Conservation (phyloP, 2,113 vertebrate species). For the Callipepla californica region DNA sequence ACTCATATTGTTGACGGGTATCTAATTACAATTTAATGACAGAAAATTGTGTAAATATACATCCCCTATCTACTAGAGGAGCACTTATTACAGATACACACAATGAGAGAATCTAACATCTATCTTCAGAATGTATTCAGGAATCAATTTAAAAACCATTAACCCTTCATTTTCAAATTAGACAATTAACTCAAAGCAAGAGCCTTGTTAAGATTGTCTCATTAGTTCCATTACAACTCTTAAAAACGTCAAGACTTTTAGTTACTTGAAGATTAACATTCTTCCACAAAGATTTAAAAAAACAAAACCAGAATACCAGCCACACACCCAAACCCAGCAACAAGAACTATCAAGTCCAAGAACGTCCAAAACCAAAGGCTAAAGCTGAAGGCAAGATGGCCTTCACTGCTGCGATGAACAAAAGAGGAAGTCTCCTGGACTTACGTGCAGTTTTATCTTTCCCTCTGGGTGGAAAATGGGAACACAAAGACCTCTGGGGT, state of each 20-base stretch:
- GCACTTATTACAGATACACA: neutral
- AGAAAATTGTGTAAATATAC: slow-evolving; percentile 49
- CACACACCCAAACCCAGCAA: neutral
- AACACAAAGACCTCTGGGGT: too few relatives aligned
- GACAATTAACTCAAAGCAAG: neutral
- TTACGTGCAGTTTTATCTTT: too few relatives aligned
- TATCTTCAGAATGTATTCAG: neutral
- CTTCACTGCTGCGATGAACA: too few relatives aligned
- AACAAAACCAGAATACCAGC: neutral
- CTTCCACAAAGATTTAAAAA: neutral
- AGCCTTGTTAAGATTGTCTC: neutral
- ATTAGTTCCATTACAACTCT: neutral
- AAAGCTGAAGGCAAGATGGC: too few relatives aligned
- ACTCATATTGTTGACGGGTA: slow-evolving; percentile 48
- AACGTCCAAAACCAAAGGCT: too few relatives aligned
- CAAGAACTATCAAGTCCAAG: neutral
- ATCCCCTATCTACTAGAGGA: neutral
- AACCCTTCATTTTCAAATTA: neutral
- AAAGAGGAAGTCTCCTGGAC: too few relatives aligned
- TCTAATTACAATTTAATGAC: slow-evolving; percentile 69
- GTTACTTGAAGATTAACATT: neutral
- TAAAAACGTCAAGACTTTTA: neutral
- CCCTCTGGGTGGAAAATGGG: too few relatives aligned
- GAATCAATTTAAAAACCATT: neutral
- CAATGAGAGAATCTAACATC: neutral